These are phyloP conservation scores for Jacana jacana DNA, from an alignment of 2,113 vertebrate genomes.

Conservation along the genomic window DNA sequence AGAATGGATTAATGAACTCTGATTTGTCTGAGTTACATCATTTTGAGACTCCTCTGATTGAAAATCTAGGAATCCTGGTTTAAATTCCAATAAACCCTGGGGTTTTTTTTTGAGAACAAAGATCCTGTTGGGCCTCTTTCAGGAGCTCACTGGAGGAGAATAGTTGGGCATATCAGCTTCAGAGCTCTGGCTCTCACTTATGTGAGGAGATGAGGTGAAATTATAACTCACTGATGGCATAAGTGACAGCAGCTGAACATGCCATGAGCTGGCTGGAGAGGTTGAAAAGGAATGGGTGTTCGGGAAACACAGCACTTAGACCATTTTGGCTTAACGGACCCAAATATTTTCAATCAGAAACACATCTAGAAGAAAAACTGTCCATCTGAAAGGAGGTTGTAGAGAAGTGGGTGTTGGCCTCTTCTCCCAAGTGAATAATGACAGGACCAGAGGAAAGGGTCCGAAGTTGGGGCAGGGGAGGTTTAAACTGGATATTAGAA, in stretches of 20 bases:
- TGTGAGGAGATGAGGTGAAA: not conserved
- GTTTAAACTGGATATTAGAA: too few species aligned
- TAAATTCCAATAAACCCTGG: not conserved
- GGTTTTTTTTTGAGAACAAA: not conserved
- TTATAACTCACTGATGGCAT: not conserved
- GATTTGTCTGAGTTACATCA: not conserved
- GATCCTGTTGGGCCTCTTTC: not conserved
- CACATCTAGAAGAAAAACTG: not conserved
- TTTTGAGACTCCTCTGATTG: not conserved
- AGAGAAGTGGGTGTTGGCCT: too few species aligned
- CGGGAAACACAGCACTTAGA: not conserved
- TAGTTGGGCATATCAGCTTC: not conserved
- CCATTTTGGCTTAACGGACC: not conserved
- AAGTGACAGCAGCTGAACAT: not conserved
- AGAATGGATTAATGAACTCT: not conserved
- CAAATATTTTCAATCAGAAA: not conserved
- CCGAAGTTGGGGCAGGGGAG: too few species aligned
- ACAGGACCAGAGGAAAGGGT: too few species aligned
- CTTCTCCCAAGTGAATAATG: too few species aligned
- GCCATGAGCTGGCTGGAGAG: not conserved
- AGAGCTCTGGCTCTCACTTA: not conserved
- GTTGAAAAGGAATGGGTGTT: not conserved
- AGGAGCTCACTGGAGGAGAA: not conserved
- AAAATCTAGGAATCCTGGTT: not conserved
- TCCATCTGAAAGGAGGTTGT: too few species aligned